A percentile compares a stretch with the other conserved stretches of the same genome.
Conservation (phyloP, 2,113 vertebrate genomes). For the Microcebus griseorufus region DNA sequence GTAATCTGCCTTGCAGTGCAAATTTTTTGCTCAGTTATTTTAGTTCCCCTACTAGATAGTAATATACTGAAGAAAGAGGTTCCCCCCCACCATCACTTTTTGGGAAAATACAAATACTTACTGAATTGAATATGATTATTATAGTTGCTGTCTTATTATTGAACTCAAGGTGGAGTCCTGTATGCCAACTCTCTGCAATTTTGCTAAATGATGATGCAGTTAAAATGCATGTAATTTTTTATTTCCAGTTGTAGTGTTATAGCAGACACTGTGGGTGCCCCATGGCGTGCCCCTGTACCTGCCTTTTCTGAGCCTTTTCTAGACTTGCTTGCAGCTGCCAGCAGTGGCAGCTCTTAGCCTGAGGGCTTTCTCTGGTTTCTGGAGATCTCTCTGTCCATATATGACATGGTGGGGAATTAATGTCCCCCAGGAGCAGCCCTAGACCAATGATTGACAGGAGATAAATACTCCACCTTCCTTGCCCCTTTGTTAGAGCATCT, state of each 20-base stretch:
- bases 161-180: neutral
- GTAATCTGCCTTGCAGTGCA: neutral
- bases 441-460: neutral
- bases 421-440: neutral
- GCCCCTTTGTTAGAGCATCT: neutral
- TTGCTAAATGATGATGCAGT: neutral
- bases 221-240: neutral
- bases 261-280: neutral
- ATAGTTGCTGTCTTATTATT: neutral
- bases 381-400: neutral
- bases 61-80: neutral
- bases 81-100: accelerated
- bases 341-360: neutral
- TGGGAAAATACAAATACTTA: neutral
- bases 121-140: neutral
- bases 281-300: neutral
- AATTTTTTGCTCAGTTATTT: neutral
- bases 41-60: neutral
- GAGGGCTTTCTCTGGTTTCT: neutral
- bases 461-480: neutral
- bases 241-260: neutral
- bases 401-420: neutral
- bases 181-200: neutral
- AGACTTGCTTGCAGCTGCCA: neutral
- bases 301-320: neutral